A percentile compares a stretch with the other conserved stretches of the same genome.
Evolutionary conservation across 53 echinoderm and acorn worm genomes (phyloP).

Genomic region (Echinarachnius parma): DNA sequence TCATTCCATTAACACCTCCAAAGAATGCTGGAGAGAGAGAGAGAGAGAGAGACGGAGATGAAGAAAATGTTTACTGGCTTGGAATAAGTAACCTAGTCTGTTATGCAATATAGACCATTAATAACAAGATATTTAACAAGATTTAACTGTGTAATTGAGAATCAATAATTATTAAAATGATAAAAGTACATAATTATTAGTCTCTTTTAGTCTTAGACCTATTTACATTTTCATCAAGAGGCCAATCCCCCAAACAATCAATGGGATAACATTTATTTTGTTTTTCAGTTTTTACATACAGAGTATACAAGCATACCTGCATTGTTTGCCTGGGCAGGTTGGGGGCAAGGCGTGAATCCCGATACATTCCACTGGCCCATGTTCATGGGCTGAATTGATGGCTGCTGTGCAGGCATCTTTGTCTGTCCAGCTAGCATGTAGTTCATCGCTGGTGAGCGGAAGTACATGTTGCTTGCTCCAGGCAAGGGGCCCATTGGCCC

Average conservation of each 20-base stretch:
- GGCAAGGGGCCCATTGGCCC: slow-evolving; percentile 16
- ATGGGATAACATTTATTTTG: background rate
- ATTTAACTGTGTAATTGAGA: no score
- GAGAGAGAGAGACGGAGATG: no score
- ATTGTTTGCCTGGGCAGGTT: background rate
- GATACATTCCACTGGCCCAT: slow-evolving; percentile 38
- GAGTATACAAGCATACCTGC: slow-evolving; percentile 17
- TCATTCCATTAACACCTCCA: slow-evolving; percentile 10
- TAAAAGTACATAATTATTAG: no score
- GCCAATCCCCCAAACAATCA: no score
- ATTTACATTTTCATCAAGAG: no score
- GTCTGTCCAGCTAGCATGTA: slow-evolving; percentile 22
- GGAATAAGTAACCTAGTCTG: no score
- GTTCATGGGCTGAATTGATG: slow-evolving; percentile 14
- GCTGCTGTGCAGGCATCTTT: slow-evolving; percentile 18
- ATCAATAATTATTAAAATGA: no score
- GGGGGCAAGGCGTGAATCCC: slow-evolving; percentile 30
- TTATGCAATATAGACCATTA: no score
- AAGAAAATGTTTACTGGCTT: no score
- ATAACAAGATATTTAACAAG: no score
- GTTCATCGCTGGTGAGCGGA: slow-evolving; percentile 17
- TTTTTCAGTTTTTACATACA: no score
- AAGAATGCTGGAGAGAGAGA: slow-evolving; percentile 8
- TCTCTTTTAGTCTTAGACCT: no score
- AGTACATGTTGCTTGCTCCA: slow-evolving; percentile 24